Conservation (phyloP, 2,888 invertebrate species). For the Brachynemurus nebulosus region DNA sequence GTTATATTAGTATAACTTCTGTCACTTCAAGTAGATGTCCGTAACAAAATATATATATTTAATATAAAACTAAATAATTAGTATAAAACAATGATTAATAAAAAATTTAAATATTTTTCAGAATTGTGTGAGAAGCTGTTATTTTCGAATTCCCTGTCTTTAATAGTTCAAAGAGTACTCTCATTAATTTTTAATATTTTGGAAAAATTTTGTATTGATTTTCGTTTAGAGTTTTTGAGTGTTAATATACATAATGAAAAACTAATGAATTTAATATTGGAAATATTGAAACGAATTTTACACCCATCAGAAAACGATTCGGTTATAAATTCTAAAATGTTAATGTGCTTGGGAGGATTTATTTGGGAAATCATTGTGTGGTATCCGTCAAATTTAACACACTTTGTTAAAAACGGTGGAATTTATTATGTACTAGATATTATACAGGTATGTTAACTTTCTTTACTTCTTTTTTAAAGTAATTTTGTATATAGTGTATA, state of each 20-base stretch:
- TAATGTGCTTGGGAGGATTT: slow-evolving; percentile 30
- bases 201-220: neutral
- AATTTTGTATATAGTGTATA: neutral
- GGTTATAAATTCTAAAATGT: slow-evolving; percentile 26
- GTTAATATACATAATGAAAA: slow-evolving; percentile 10
- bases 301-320: slow-evolving; percentile 23
- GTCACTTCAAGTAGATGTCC: no score
- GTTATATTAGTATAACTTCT: no score
- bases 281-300: slow-evolving; percentile 20
- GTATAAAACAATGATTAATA: no score
- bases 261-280: slow-evolving; percentile 17
- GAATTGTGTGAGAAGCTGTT: no score
- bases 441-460: slow-evolving; percentile 23
- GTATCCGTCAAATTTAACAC: slow-evolving; percentile 20
- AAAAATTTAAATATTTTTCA: no score
- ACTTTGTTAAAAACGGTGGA: slow-evolving; percentile 29
- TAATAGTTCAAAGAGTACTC: slow-evolving; percentile 11
- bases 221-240: no score
- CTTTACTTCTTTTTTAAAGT: neutral
- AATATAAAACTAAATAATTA: no score
- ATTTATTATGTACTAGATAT: slow-evolving; percentile 30
- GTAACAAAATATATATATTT: no score
- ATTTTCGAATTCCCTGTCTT: no score
- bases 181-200: slow-evolving; percentile 11
- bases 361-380: slow-evolving; percentile 30